Percentiles rank a stretch among this genome's conserved stretches.
Conservation (phyloP, 92 coral and sea anemone species). For the Phenganax subtilis region DNA sequence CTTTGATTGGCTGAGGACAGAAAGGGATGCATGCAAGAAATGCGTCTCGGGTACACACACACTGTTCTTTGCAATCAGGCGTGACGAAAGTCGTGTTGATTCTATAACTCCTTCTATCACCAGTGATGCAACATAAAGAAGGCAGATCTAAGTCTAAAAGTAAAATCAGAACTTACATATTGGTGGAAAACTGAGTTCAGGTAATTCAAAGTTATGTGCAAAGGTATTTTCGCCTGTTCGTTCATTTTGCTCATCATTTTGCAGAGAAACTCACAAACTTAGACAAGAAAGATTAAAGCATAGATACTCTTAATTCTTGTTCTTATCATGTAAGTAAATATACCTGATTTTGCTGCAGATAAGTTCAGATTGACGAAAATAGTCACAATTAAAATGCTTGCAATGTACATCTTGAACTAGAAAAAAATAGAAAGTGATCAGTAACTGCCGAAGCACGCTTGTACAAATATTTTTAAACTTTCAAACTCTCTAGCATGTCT, state of each 20-base stretch:
- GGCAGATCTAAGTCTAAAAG: background rate
- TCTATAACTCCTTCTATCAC: background rate
- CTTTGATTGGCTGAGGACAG: conserved; percentile 1
- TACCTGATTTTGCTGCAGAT: conserved; percentile 5
- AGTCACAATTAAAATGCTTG: conserved; percentile 1
- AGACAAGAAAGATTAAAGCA: background rate
- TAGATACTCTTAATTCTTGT: background rate
- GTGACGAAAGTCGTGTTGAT: conserved; percentile 21
- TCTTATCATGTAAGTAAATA: background rate
- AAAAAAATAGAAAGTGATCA: background rate
- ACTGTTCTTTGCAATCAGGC: conserved; percentile 12
- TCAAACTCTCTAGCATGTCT: too few species aligned
- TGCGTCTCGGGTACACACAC: conserved; percentile 26
- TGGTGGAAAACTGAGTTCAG: background rate
- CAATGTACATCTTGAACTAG: background rate
- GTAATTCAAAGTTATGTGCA: too few species aligned
- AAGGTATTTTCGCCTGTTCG: too few species aligned
- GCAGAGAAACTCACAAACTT: too few species aligned
- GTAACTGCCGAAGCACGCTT: too few species aligned
- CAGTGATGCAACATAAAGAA: conserved; percentile 17
- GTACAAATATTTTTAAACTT: too few species aligned
- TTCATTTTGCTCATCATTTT: too few species aligned
- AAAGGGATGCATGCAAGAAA: conserved; percentile 25
- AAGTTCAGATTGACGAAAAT: conserved; percentile 1
- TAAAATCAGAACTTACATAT: too few species aligned